Evolutionary conservation across 1,140 invertebrate genomes (phyloP), one percentile per base, ranked within the genome.

Genomic region (Andricus grossulariae): DNA sequence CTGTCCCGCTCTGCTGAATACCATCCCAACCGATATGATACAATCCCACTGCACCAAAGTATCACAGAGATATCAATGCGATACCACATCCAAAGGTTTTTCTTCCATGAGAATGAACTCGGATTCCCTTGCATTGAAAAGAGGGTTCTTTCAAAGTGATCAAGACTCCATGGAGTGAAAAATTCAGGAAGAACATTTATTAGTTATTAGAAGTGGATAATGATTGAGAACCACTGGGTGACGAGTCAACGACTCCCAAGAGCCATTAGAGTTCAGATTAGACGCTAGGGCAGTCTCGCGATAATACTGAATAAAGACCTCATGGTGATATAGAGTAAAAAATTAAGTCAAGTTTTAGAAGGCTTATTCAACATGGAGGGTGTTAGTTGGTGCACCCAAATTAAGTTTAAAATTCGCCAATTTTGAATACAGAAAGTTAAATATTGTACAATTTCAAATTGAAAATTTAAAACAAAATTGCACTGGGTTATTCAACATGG

Each of bases 1-100:
- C 78, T 72, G 72, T 73, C 21, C 70, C 82, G 86, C 84, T 84
- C 73, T 79, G 83, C 76, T 90, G 87, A 83, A 88, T 84, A 81
- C 83, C 82, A 79, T 83, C 78, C 79, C 60, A 13, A 25, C 60
- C 19, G 16, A 66, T 66, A 66, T 66, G 21, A 66, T 39, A 66
- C 57, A 39, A 39, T 60, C 25, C 19, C 70, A 18, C 45, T 6
- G 16, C 52, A 18, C 74, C n/a, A 54, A 18, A 66, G 25, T 32
- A 66, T 66, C 32, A 32, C 25, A 51, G 25, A 71, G 45, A n/a
- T 66, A 72, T 76, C 52, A 60, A 60, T 54, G 18, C 66, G 15
- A 16, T 70, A 70, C 72, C 74, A 49, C 70, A 16, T n/a, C 18
- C 52, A 70, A 72, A 32, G 72, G 32, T 78, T 78, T 80, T 72